Conservation (phyloP, 2,888 invertebrate genomes). For the Monopis laevigella region DNA sequence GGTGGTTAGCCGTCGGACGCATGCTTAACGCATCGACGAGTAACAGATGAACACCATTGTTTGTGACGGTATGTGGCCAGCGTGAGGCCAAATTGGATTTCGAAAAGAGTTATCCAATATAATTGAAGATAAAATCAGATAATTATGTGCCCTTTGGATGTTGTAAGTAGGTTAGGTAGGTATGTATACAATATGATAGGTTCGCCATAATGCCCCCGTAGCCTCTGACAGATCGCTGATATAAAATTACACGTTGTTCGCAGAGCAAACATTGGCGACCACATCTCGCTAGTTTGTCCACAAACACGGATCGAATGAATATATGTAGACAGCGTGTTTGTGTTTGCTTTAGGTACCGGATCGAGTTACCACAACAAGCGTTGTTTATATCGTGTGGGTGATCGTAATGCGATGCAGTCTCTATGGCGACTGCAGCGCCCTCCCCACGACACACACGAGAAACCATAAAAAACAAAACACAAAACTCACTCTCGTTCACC, state of each 20-base stretch:
- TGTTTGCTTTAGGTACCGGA: conserved; percentile 36
- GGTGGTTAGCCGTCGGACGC: conserved; percentile 62
- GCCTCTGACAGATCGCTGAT: conserved; percentile 21
- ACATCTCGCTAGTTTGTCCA: conserved; percentile 55
- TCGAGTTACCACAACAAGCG: conserved; percentile 57
- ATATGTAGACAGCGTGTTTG: conserved; percentile 58
- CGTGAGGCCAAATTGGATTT: conserved; percentile 29
- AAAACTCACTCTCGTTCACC: conserved; percentile 56
- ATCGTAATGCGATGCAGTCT: conserved; percentile 42
- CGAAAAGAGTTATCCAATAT: conserved; percentile 4
- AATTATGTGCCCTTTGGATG: too few relatives aligned
- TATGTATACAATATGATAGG: neutral
- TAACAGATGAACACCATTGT: conserved; percentile 52
- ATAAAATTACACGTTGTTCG: conserved; percentile 38
- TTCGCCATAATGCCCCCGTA: conserved; percentile 8
- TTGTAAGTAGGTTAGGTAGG: neutral
- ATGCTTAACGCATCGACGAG: conserved; percentile 49
- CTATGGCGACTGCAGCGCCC: conserved; percentile 57
- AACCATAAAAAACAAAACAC: conserved; percentile 59
- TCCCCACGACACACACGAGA: conserved; percentile 41
- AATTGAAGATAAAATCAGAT: too few relatives aligned
- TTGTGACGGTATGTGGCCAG: conserved; percentile 49
- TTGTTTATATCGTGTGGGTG: conserved; percentile 31
- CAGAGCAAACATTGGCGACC: conserved; percentile 41
- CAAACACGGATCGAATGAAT: conserved; percentile 61